Evolutionary conservation across 2,113 vertebrate genomes (phyloP), one percentile per base, ranked within the genome.

Genomic region (Tachuris rubrigastra): DNA sequence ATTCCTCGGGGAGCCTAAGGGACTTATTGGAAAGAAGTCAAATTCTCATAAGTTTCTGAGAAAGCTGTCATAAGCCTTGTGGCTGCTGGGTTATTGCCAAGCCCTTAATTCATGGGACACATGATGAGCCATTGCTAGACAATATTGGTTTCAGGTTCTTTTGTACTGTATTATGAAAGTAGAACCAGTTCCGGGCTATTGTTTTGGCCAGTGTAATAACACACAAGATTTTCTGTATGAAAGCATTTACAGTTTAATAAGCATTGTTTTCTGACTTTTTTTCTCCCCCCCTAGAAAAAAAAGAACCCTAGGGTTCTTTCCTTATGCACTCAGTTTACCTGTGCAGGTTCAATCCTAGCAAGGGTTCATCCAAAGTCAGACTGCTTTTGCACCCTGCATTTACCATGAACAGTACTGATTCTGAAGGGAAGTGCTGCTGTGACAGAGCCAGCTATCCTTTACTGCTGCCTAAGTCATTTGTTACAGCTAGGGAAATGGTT

Each of bases 31-130:
- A 75, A 84, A 58, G 60, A 87, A 84, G 46, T 84, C 22, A 72
- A 68, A 82, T 86, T 92, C 95, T 93, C 60, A 1, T 63, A 86
- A 93, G 80, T 65, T 95, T 39, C 42, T 86, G 50, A 67, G 82
- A 91, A 93, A 84, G 60, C 85, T 94, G 93, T 87, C 52, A 16
- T 75, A 89, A 94, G 52, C 56, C 90, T 91, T 75, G 96, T 86
- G 92, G 88, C 90, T 96, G 76, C 77, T 92, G 93, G 92, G 39
- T 81, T 94, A 75, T 80, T 85, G 92, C 73, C 76, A 96, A 47
- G 10, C 15, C 73, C 77, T 90, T 87, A 90, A 67, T 94, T 90
- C 69, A 14, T 94, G 76, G 86, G 68, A 62, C 65, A 41, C 83
- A 23, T 4, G 58, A 89, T 72, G 88, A 81, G 47, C 68, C 72